Percentiles rank a stretch among this genome's conserved stretches.
phyloP scores from a whole-genome alignment of 2,888 invertebrate genomes.

The Zhengitettix transpicula region DNA sequence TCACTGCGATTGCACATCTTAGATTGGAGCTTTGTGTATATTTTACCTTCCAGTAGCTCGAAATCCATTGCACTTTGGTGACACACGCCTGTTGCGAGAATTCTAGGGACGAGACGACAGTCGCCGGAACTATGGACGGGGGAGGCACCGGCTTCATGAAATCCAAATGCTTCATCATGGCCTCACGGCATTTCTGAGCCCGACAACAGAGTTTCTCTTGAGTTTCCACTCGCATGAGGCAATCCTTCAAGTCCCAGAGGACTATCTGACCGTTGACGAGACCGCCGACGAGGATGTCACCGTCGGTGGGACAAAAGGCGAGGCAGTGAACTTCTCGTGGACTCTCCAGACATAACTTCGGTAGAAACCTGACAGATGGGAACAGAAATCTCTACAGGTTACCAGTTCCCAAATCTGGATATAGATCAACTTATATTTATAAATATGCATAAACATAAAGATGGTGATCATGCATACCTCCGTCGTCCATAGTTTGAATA shows the following conservation, averaged over 20 bases:
- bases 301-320: neutral
- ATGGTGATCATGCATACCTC: no score
- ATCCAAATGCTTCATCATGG: neutral
- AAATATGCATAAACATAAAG: no score
- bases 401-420: no score
- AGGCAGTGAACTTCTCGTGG: neutral
- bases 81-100: neutral
- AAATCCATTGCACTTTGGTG: neutral
- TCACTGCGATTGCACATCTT: no score
- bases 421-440: no score
- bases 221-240: neutral
- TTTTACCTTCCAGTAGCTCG: no score
- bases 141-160: neutral
- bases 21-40: no score
- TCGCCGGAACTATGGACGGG: neutral
- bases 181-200: neutral
- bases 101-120: neutral
- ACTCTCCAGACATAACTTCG: neutral
- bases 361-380: neutral
- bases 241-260: neutral
- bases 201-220: neutral
- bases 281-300: neutral
- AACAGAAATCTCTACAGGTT: no score
- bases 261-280: neutral
- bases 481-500: no score